Percentiles rank a stretch among this genome's conserved stretches.
These are phyloP conservation scores for Pitta sordida DNA, from an alignment of 2,113 vertebrate species.

Conservation along the genomic window DNA sequence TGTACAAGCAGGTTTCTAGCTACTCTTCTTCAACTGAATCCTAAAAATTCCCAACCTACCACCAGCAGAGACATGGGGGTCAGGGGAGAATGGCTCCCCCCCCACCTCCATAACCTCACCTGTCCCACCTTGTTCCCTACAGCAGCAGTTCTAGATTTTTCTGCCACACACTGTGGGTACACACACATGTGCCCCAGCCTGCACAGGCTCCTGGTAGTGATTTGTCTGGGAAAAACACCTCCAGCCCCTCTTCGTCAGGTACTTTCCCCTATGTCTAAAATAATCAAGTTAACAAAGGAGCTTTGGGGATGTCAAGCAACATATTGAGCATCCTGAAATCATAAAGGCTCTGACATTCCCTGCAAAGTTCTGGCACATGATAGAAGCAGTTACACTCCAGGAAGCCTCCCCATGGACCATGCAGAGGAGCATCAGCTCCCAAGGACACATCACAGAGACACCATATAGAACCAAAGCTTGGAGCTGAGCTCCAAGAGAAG, in stretches of 20 bases:
- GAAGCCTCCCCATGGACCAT: accelerated
- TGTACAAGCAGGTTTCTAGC: not conserved
- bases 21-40: not conserved
- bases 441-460: not conserved
- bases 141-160: not conserved
- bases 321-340: not conserved
- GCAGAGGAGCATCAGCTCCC: not conserved
- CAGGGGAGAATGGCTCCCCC: accelerated
- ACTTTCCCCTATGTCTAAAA: not conserved
- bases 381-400: too few species aligned
- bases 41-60: not conserved
- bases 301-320: accelerated
- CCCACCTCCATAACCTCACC: accelerated
- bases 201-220: accelerated
- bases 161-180: not conserved
- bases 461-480: not conserved
- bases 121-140: accelerated
- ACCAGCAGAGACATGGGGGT: accelerated
- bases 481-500: not conserved
- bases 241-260: not conserved
- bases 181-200: not conserved
- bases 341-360: not conserved
- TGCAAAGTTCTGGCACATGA: too few species aligned
- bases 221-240: not conserved
- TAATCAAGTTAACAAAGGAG: not conserved